Evolutionary conservation across 2,113 vertebrate species (phyloP), one percentile per base, ranked within the genome.

Genomic region (Eonycteris spelaea): DNA sequence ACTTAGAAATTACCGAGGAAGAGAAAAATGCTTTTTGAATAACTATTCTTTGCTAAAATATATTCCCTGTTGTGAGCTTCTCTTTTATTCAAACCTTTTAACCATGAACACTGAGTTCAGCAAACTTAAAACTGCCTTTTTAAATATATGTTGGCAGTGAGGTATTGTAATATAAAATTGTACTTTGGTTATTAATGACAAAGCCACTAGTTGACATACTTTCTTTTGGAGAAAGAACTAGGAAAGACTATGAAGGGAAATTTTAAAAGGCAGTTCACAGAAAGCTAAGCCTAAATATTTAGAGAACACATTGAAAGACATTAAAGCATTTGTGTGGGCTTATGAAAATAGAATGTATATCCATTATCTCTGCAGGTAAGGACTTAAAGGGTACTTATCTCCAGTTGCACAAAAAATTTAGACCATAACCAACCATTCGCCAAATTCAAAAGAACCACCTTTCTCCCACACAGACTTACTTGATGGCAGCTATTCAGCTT

Each of bases 341-440:
- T 5, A 10, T 68, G 55, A 91, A 82, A 96, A 95, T 12, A 38
- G 86, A 88, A 73, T 10, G 3, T 0, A 2, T 15, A 63, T 38
- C 0, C 6, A 93, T 86, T 95, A 95, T 57, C 45, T 97, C 92
- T 78, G 71, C 0, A 7, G 68, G 90, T 38, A 40, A 24, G 71
- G 67, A 79, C 94, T 75, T 96, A 89, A 43, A 96, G 35, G 63
- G 65, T 90, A 48, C 95, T 96, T 90, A 70, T 95, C 74, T 92
- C 74, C 38, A 94, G 85, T n/a, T 94, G 70, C 6, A 95, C 78
- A 96, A 91, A 97, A 93, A 95, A 97, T 74, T 95, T 7, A 80
- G 92, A 87, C 30, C n/a, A 78, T 67, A 96, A 94, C 74, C 13
- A 94, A 73, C 61, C 22, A 3, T 2, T 70, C 88, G 79, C 63